Evolutionary conservation across 2,888 invertebrate species (phyloP).

Genomic region (Aleiodes alternator): DNA sequence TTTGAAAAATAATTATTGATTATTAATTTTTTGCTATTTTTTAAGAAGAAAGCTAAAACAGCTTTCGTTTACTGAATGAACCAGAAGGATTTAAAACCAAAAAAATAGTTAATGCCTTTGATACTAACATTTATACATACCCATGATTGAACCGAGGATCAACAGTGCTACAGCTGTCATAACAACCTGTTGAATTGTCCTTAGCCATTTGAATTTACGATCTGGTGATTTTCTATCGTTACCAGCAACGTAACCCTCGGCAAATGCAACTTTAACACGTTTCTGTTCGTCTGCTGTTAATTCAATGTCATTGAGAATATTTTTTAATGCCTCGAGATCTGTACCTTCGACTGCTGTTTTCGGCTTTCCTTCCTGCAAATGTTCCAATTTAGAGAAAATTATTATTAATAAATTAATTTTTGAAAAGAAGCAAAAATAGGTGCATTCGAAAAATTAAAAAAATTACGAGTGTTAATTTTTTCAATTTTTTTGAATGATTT

Average conservation of each 20-base stretch:
- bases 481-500: too few relatives aligned
- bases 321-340: constrained; percentile 76
- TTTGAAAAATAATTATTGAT: too few relatives aligned
- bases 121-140: constrained; percentile 72
- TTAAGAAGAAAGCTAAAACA: too few relatives aligned
- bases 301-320: constrained; percentile 77
- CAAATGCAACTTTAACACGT: constrained; percentile 91
- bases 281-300: constrained; percentile 80
- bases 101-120: constrained; percentile 48
- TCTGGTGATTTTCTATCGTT: constrained; percentile 71
- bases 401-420: neutral
- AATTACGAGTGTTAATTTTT: too few relatives aligned
- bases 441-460: neutral
- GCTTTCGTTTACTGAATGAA: neutral
- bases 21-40: too few relatives aligned
- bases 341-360: constrained; percentile 64
- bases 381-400: neutral
- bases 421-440: neutral
- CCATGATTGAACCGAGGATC: constrained; percentile 80
- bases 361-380: constrained; percentile 59
- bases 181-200: constrained; percentile 85
- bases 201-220: constrained; percentile 78
- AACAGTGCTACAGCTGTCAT: constrained; percentile 79
- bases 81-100: constrained; percentile 20
- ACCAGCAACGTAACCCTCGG: constrained; percentile 92